Conservation (phyloP, 2,113 vertebrate genomes). For the Cephalopholis sonnerati region DNA sequence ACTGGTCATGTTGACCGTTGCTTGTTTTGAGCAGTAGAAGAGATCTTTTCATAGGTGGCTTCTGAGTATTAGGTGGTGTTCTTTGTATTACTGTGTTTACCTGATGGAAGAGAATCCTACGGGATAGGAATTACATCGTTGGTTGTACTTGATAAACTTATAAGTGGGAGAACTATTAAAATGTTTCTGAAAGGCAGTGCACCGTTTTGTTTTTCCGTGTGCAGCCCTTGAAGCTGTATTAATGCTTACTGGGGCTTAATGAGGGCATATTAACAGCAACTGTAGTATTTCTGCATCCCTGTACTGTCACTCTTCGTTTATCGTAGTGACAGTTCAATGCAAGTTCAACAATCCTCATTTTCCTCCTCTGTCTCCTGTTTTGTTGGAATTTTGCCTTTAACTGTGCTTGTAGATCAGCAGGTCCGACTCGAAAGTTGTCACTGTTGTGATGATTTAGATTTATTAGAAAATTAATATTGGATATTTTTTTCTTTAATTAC, state of each 20-base stretch:
- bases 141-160: neutral
- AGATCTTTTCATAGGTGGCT: neutral
- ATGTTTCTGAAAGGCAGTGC: neutral
- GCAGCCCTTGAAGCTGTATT: constrained; percentile 32
- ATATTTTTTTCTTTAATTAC: neutral
- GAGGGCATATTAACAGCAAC: constrained; percentile 50
- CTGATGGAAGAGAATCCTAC: neutral
- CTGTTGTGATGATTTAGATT: constrained; percentile 7
- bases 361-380: neutral
- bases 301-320: constrained; percentile 49
- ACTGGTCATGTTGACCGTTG: neutral
- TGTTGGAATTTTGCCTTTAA: neutral
- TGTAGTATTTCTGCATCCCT: constrained; percentile 44
- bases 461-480: constrained; percentile 4
- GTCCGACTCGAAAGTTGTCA: neutral
- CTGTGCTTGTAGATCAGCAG: neutral
- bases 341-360: constrained; percentile 39
- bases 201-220: constrained; percentile 11
- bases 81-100: neutral
- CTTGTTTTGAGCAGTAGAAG: neutral
- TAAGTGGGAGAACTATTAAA: neutral
- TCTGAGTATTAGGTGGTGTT: neutral
- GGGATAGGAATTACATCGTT: neutral
- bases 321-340: constrained; percentile 39
- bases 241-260: constrained; percentile 59